These are phyloP conservation scores for Ichneumoninae sp. DNA, from an alignment of 2,888 invertebrate species.

Conservation along the genomic window DNA sequence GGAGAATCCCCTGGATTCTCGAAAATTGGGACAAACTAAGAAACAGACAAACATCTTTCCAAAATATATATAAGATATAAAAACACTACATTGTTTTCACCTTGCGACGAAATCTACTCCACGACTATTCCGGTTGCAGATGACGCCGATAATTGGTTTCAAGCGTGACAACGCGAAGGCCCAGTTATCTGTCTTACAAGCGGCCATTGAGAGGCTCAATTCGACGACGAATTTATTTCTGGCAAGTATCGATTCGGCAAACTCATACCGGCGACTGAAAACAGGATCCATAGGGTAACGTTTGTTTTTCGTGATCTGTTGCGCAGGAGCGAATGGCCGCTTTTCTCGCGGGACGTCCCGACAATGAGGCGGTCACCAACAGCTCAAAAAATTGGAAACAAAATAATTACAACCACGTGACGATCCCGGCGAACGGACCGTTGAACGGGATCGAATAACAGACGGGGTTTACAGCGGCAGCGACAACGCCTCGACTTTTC, in stretches of 20 bases:
- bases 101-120: not conserved
- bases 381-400: constrained; percentile 83
- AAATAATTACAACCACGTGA: constrained; percentile 82
- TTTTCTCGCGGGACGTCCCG: constrained; percentile 89
- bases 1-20: no score
- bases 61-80: no score
- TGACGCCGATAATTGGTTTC: constrained; percentile 73
- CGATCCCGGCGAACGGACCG: constrained; percentile 72
- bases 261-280: not conserved
- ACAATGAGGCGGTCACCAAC: constrained; percentile 87
- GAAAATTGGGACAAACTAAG: no score
- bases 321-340: constrained; percentile 88
- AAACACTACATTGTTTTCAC: no score
- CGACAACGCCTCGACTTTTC: not conserved
- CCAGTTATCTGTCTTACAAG: constrained; percentile 73
- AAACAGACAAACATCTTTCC: no score
- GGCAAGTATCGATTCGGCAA: constrained; percentile 73
- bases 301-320: not conserved
- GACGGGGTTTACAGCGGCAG: not conserved
- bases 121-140: constrained; percentile 69
- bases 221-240: constrained; percentile 77
- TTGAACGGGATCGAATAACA: constrained; percentile 80
- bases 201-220: constrained; percentile 76
- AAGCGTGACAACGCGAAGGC: constrained; percentile 74
- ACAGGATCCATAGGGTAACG: not conserved